Conservation (phyloP, 2,797 vertebrate genomes). For the Xiphorhynchus erythropygius region DNA sequence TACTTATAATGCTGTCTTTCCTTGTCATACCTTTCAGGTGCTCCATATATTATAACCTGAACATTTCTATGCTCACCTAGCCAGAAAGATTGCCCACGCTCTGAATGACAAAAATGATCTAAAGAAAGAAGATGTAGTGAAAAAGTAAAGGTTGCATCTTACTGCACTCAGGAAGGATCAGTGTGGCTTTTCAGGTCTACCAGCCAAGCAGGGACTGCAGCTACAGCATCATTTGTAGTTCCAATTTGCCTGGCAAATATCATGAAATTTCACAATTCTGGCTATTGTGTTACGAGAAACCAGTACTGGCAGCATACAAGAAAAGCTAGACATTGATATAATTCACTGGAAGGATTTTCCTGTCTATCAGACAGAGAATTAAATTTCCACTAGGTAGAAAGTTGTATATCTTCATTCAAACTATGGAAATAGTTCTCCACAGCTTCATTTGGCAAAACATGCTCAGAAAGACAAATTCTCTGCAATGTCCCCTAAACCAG, state of each 20-base stretch:
- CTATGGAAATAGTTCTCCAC: constrained; percentile 24
- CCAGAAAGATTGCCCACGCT: constrained; percentile 16
- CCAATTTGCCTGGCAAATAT: constrained; percentile 52
- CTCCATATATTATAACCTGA: constrained; percentile 13
- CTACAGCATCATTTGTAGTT: constrained; percentile 19
- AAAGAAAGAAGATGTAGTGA: constrained; percentile 11
- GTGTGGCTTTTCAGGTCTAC: constrained; percentile 49
- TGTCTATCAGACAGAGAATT: constrained; percentile 63
- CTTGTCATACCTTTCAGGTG: constrained; percentile 26
- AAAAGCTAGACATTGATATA: constrained; percentile 35
- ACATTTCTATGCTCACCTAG: constrained; percentile 26
- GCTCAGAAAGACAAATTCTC: background rate
- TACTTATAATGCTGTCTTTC: background rate
- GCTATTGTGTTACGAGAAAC: constrained; percentile 43
- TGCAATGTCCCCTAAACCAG: background rate
- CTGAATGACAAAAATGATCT: constrained; percentile 43
- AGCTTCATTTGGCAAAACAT: constrained; percentile 41
- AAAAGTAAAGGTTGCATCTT: constrained; percentile 47
- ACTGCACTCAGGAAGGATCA: background rate
- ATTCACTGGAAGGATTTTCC: constrained; percentile 61
- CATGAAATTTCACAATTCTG: constrained; percentile 53
- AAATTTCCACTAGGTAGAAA: constrained; percentile 49
- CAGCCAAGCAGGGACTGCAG: constrained; percentile 25
- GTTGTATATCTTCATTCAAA: constrained; percentile 43
- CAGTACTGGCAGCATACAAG: constrained; percentile 19